A percentile compares a stretch with the other conserved stretches of the same genome.
Conservation (phyloP, 1,140 invertebrate genomes). For the Cydia splendana region DNA sequence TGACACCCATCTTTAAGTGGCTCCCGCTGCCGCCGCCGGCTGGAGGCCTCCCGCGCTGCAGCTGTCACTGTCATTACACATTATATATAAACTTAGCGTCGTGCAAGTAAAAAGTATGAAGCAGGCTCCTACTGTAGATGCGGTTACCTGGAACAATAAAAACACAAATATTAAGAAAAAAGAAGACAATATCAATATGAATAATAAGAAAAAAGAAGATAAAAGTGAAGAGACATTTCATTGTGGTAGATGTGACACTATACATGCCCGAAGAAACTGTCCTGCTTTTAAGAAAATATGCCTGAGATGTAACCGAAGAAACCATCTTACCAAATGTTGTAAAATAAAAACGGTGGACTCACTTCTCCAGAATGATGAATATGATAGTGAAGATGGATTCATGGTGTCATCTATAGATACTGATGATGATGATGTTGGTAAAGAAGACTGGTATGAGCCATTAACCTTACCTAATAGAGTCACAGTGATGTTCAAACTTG, state of each 20-base stretch:
- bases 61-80: too few relatives aligned
- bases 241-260: conserved; percentile 39
- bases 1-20: too few relatives aligned
- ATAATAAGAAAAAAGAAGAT: conserved; percentile 34
- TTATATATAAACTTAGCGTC: too few relatives aligned
- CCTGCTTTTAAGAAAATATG: conserved; percentile 40
- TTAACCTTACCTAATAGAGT: conserved; percentile 8
- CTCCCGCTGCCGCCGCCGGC: too few relatives aligned
- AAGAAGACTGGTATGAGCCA: conserved; percentile 34
- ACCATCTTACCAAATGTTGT: conserved; percentile 28
- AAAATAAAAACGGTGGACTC: conserved; percentile 20
- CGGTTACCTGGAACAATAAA: conserved; percentile 34
- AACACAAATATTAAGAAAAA: conserved; percentile 35
- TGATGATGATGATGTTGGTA: conserved; percentile 36
- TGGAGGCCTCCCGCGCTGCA: too few relatives aligned
- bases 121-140: conserved; percentile 36
- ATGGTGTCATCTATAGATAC: conserved; percentile 37
- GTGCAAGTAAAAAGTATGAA: conserved; percentile 38
- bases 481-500: conserved; percentile 28
- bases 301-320: conserved; percentile 38
- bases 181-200: background rate
- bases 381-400: conserved; percentile 36
- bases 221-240: conserved; percentile 37
- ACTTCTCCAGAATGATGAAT: conserved; percentile 36
- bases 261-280: conserved; percentile 39